These are phyloP conservation scores for Chloropsis cyanopogon DNA, from an alignment of 2,113 vertebrate species.

Conservation along the genomic window DNA sequence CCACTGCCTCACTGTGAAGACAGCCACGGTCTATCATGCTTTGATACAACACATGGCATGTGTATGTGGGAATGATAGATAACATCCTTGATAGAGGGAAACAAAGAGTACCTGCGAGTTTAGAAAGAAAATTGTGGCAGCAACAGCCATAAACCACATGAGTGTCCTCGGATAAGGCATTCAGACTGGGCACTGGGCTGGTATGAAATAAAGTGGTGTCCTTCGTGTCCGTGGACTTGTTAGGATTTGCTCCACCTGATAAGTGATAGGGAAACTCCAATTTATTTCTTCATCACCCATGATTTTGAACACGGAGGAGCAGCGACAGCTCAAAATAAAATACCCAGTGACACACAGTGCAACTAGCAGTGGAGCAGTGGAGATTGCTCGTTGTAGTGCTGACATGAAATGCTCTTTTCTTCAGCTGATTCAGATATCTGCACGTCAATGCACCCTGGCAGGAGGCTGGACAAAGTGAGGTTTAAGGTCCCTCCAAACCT, in stretches of 20 bases:
- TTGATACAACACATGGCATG: too few species aligned
- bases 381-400: not conserved
- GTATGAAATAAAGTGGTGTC: not conserved
- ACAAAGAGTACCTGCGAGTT: not conserved
- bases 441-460: not conserved
- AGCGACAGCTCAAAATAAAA: not conserved
- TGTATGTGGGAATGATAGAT: not conserved
- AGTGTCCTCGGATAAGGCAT: too few species aligned
- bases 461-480: not conserved
- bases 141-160: accelerated
- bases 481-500: not conserved
- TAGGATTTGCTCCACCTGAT: not conserved
- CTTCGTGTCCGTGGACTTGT: not conserved
- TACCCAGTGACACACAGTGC: not conserved
- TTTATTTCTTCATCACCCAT: not conserved
- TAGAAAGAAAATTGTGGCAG: not conserved
- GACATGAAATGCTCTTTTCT: not conserved
- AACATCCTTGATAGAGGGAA: accelerated
- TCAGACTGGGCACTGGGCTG: not conserved
- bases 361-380: not conserved
- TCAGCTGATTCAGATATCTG: not conserved
- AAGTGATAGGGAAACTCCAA: not conserved
- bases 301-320: not conserved
- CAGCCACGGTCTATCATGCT: not conserved
- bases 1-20: not conserved